phyloP scores from a whole-genome alignment of 2,797 vertebrate genomes.

The Tragopan temminckii region DNA sequence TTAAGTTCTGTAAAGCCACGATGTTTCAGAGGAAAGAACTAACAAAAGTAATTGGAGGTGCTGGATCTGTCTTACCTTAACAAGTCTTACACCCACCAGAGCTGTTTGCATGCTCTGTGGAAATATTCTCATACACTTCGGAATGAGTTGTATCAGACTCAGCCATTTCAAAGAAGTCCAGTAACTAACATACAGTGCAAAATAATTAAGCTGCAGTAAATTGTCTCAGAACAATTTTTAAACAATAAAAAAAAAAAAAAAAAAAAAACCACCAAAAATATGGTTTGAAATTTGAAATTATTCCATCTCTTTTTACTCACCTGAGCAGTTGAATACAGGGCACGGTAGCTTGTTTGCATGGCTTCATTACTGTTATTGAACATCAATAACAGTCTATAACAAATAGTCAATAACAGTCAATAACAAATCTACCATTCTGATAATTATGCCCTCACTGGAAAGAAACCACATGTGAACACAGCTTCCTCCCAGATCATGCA shows the following conservation, averaged over 20 bases:
- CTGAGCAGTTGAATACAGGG: neutral
- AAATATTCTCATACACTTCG: neutral
- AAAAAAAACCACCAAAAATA: neutral
- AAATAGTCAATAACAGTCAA: too few relatives aligned
- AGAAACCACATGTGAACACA: slow-evolving; percentile 1
- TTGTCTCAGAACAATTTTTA: neutral
- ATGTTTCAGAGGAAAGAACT: neutral
- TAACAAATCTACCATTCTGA: neutral
- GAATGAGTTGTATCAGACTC: neutral
- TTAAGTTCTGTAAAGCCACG: neutral
- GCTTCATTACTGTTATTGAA: neutral
- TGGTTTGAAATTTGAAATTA: neutral
- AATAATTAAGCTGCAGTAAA: neutral
- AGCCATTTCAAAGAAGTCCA: neutral
- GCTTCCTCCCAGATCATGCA: neutral
- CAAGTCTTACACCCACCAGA: neutral
- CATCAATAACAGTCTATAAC: too few relatives aligned
- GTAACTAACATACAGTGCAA: neutral
- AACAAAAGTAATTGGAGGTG: neutral
- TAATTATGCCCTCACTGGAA: neutral
- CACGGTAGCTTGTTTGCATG: neutral
- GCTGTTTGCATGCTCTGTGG: rapidly evolving
- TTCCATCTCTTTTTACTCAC: neutral
- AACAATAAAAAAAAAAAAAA: neutral
- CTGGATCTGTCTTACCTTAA: neutral